phyloP scores from a whole-genome alignment of 2,113 vertebrate species.

The Felis catus region F.catus_Fca126_mat1.0 CM031429.1:59534501-59535000 shows the following conservation, averaged over 20 bases:
- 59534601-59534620: not conserved
- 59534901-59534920: not conserved
- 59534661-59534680: not conserved
- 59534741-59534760: not conserved
- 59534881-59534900: not conserved
- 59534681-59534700: not conserved
- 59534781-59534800: not conserved
- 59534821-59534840: too few species aligned
- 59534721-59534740: not conserved
- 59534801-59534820: not conserved
- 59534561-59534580: not conserved
- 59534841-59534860: not conserved
- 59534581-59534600: not conserved
- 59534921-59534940: not conserved
- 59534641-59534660: not conserved
- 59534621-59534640: not conserved
- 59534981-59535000: not conserved
- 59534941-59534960: not conserved
- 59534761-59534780: not conserved
- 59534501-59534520: not conserved
- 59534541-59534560: not conserved
- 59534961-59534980: not conserved
- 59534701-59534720: not conserved
- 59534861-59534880: not conserved
- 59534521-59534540: not conserved